Percentiles rank a stretch among this genome's conserved stretches.
These are phyloP conservation scores for Seriola dumerili DNA, from an alignment of 2,113 vertebrate genomes.

Conservation along the genomic window DNA sequence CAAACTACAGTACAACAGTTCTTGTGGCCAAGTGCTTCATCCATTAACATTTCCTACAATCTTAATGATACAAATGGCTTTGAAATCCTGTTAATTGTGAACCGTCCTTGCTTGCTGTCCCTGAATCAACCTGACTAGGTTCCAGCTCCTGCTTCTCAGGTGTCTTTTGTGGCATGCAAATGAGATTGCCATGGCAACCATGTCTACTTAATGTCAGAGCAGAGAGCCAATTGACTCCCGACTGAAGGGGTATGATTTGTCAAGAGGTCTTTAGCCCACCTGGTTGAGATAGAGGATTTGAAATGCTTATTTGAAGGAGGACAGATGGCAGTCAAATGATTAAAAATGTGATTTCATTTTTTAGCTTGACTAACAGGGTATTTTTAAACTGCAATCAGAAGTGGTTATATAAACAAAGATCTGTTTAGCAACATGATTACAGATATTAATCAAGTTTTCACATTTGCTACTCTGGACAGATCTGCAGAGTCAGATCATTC, in stretches of 20 bases:
- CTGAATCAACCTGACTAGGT: slow-evolving; percentile 10
- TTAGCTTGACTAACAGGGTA: background rate
- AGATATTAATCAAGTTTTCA: background rate
- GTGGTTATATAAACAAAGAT: background rate
- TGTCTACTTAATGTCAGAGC: slow-evolving; percentile 27
- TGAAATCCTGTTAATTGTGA: background rate
- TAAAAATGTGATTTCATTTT: slow-evolving; percentile 15
- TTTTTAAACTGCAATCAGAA: slow-evolving; percentile 1
- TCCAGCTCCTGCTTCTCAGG: slow-evolving; percentile 25
- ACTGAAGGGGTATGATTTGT: slow-evolving; percentile 47
- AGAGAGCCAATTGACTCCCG: slow-evolving; percentile 36
- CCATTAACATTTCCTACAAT: slow-evolving; percentile 37
- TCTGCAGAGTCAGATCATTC: background rate
- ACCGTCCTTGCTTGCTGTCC: background rate
- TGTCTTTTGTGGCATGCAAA: slow-evolving; percentile 50
- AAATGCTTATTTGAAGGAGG: slow-evolving; percentile 34
- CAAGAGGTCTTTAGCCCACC: slow-evolving; percentile 52
- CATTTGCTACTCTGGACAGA: background rate
- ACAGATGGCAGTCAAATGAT: slow-evolving; percentile 17
- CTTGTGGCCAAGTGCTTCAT: slow-evolving; percentile 18
- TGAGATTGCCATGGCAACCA: slow-evolving; percentile 53
- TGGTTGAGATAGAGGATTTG: slow-evolving; percentile 21
- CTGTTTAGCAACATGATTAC: background rate
- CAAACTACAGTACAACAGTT: slow-evolving; percentile 1
- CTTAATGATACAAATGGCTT: slow-evolving; percentile 19